These are phyloP conservation scores for Schizopygopsis pylzovi DNA, from an alignment of 2,797 vertebrate species.

Conservation along the genomic window DNA sequence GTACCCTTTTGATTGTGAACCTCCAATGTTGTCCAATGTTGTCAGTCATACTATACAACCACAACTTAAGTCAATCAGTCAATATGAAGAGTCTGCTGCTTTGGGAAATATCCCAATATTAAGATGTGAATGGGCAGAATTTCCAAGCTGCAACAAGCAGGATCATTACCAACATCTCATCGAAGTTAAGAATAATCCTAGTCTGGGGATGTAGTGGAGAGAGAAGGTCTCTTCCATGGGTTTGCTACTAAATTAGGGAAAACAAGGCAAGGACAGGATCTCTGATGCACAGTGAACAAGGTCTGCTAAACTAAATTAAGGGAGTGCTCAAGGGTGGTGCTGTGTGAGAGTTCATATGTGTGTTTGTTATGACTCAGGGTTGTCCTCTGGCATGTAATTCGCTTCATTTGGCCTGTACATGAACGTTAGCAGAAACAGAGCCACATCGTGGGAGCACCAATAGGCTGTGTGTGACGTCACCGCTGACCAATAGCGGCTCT, in stretches of 20 bases:
- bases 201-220: neutral
- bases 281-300: slow-evolving; percentile 57
- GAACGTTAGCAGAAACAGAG: slow-evolving; percentile 95
- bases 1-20: slow-evolving; percentile 1
- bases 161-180: neutral
- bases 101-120: neutral
- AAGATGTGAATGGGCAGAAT: neutral
- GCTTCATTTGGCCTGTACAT: slow-evolving; percentile 86
- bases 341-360: slow-evolving; percentile 39
- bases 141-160: neutral
- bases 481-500: slow-evolving; percentile 95
- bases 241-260: slow-evolving; percentile 33
- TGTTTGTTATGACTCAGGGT: slow-evolving; percentile 57
- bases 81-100: neutral
- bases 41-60: neutral
- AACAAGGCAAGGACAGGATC: slow-evolving; percentile 40
- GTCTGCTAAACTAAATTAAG: slow-evolving; percentile 39
- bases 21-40: neutral
- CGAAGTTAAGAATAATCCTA: neutral
- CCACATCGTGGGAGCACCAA: slow-evolving; percentile 95
- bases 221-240: neutral
- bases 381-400: slow-evolving; percentile 65
- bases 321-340: slow-evolving; percentile 2
- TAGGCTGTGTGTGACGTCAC: slow-evolving; percentile 97
- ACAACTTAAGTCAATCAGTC: neutral